Evolutionary conservation across 2,113 vertebrate genomes (phyloP), one percentile per base, ranked within the genome.

Genomic region (Hemicordylus capensis): DNA sequence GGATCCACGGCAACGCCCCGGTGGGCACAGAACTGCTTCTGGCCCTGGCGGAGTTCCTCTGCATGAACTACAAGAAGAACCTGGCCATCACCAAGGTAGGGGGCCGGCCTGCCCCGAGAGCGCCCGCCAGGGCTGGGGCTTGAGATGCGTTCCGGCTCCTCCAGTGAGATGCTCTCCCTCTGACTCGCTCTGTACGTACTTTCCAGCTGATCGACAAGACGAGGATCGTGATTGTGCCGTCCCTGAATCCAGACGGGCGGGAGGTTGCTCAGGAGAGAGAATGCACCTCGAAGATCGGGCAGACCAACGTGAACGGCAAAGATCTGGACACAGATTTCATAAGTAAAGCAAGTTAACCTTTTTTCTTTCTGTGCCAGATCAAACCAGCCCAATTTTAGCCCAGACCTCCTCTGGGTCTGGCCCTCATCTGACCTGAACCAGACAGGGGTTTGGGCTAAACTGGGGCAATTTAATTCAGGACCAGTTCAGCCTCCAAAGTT

Each of bases 281-380:
- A 90, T 99, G 99, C 93, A 94, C 92, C 0, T 99, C 98, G 0
- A 96, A 91, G 48, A 91, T 77, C 3, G 99, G 99, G 72, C 93
- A 94, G 81, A 94, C 93, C 66, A 99, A 99, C 1, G 93, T 96
- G 54, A 96, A 91, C 0, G 96, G 96, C 91, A 99, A 96, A 91
- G 99, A 99, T 64, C 96, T 99, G 92, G 98, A 99, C 95, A 98
- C 95, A 1, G 98, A 99, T 91, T 99, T 99, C 91, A 97, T 97
- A 92, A 97, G 99, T 99, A 94, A 97, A 84, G 15, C 31, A 54
- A 17, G 39, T 31, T 11, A 9, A 4, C 19, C 1, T 1, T 20
- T 20, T 15, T 22, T 75, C 46, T 34, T 81, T n/a, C 31, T 26
- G 3, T 19, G 6, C n/a, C n/a, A n/a, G n/a, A n/a, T n/a, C n/a